Percentiles rank a stretch among this genome's conserved stretches.
These are phyloP conservation scores for Aleiodes leptofemur DNA, from an alignment of 2,888 invertebrate genomes.

Conservation along the genomic window DNA sequence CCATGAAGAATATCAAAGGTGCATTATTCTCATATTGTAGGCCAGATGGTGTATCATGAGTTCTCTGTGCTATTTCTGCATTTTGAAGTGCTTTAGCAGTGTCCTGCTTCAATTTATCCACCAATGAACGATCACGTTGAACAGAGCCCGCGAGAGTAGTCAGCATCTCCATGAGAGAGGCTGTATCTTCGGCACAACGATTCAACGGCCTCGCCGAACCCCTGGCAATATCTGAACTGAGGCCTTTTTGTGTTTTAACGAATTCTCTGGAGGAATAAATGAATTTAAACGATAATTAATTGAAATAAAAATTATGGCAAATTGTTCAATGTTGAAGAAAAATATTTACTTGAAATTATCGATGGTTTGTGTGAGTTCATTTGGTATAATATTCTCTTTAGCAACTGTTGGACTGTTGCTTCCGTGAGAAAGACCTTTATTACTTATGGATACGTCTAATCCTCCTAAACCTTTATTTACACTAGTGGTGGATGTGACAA, in stretches of 20 bases:
- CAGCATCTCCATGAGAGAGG: slow-evolving; percentile 78
- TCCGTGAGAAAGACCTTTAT: slow-evolving; percentile 73
- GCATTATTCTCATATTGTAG: slow-evolving; percentile 86
- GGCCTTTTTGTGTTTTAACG: slow-evolving; percentile 89
- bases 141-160: slow-evolving; percentile 81
- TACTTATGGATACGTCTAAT: slow-evolving; percentile 77
- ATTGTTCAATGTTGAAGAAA: slow-evolving; percentile 12
- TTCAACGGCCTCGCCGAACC: slow-evolving; percentile 81
- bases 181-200: slow-evolving; percentile 81
- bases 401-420: slow-evolving; percentile 77
- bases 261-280: slow-evolving; percentile 77
- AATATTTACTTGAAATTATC: slow-evolving; percentile 83
- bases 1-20: slow-evolving; percentile 84
- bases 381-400: slow-evolving; percentile 83
- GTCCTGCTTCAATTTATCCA: slow-evolving; percentile 83
- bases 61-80: slow-evolving; percentile 87
- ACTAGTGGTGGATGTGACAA: slow-evolving; percentile 66
- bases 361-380: slow-evolving; percentile 86
- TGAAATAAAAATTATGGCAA: background rate
- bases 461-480: slow-evolving; percentile 83
- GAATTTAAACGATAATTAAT: background rate
- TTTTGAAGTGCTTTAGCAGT: slow-evolving; percentile 84
- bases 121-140: slow-evolving; percentile 79
- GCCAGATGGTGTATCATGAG: slow-evolving; percentile 85
- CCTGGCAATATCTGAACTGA: slow-evolving; percentile 88